Evolutionary conservation across 2,888 invertebrate species (phyloP).

Genomic region (Pedicia rivosa): DNA sequence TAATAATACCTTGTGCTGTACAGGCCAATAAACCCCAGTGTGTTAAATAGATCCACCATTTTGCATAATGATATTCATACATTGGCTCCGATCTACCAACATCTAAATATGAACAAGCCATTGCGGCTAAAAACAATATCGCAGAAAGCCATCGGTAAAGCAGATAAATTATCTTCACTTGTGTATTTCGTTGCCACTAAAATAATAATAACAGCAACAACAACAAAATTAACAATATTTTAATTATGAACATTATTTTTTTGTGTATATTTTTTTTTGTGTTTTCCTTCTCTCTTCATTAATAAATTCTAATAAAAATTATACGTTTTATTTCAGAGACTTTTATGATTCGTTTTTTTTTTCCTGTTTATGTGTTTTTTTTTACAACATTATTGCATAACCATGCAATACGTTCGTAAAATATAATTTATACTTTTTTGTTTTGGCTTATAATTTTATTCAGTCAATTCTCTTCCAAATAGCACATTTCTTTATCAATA

Average conservation of each 20-base stretch:
- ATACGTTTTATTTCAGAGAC: too few species aligned
- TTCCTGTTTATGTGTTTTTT: too few species aligned
- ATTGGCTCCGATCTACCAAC: constrained; percentile 29
- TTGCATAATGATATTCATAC: constrained; percentile 30
- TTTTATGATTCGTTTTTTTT: too few species aligned
- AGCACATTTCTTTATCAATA: too few species aligned
- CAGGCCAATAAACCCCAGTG: constrained; percentile 31
- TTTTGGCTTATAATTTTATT: too few species aligned
- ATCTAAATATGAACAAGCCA: constrained; percentile 30
- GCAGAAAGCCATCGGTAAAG: constrained; percentile 32
- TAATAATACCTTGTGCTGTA: too few species aligned
- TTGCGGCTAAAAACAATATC: constrained; percentile 29
- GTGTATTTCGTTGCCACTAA: constrained; percentile 31
- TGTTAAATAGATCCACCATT: constrained; percentile 32
- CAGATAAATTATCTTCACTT: constrained; percentile 31
- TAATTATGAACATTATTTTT: neutral
- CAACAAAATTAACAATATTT: neutral
- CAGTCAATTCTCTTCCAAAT: too few species aligned
- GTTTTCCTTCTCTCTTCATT: neutral
- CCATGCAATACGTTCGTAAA: too few species aligned
- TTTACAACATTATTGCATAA: too few species aligned
- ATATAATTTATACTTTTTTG: too few species aligned
- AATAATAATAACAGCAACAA: too few species aligned
- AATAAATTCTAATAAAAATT: neutral
- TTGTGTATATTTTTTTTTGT: neutral